Evolutionary conservation across 1,140 invertebrate genomes (phyloP).

Genomic region (Lucilia sericata): DNA sequence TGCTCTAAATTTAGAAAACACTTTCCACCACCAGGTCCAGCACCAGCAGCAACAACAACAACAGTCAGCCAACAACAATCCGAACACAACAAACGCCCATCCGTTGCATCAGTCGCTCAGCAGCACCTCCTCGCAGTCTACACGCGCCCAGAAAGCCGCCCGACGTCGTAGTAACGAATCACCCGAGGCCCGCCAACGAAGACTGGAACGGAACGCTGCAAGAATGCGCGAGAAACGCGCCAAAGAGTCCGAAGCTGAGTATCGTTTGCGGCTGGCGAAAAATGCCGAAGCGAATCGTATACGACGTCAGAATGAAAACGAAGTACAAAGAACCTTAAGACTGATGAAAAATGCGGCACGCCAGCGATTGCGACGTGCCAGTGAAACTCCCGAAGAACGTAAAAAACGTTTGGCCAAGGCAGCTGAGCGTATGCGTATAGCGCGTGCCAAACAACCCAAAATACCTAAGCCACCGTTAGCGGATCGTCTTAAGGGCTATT

Average conservation of each 20-base stretch:
- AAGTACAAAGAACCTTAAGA: constrained; percentile 68
- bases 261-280: constrained; percentile 63
- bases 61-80: constrained; percentile 42
- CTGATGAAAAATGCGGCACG: constrained; percentile 67
- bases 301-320: constrained; percentile 65
- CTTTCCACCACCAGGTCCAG: constrained; percentile 52
- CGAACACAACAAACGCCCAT: constrained; percentile 52
- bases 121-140: constrained; percentile 55
- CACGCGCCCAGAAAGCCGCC: constrained; percentile 62
- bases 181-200: constrained; percentile 59
- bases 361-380: constrained; percentile 64
- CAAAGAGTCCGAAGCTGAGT: constrained; percentile 64
- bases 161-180: constrained; percentile 65
- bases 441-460: constrained; percentile 63
- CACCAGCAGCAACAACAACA: constrained; percentile 51
- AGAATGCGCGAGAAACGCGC: constrained; percentile 65
- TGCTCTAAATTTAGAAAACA: constrained; percentile 55
- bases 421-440: constrained; percentile 62
- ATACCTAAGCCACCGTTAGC: constrained; percentile 64
- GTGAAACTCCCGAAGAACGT: constrained; percentile 69
- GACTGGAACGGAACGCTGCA: constrained; percentile 64
- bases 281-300: constrained; percentile 67
- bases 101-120: constrained; percentile 64
- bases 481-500: constrained; percentile 66
- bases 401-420: constrained; percentile 69